Base-by-base conservation (phyloP, 2,797 vertebrate genomes). In the Platalea minor region DNA sequence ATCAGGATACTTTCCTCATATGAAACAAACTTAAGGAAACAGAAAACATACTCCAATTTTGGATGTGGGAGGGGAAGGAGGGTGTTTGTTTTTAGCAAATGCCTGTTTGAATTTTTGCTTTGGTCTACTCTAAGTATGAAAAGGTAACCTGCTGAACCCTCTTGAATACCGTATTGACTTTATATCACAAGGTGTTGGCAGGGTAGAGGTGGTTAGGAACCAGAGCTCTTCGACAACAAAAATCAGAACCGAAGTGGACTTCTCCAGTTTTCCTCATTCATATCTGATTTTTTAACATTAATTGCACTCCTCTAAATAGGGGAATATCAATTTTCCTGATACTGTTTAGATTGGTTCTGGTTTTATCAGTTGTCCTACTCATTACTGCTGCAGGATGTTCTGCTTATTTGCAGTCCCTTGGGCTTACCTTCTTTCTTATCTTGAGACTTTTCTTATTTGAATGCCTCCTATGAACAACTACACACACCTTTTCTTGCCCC, bases 1-100 rank as follows among this genome's bases (percentile, higher is more conserved):
- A 29, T 17, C 13, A 57, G 12, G 17, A 61, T 56, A 37, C 41
- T 45, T 77, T 57, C 33, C 20, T 29, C 4, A 20, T 29, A 48
- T 19, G 33, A 35, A 50, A 48, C 9, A 69, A 46, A 68, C 7
- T 19, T 57, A 57, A 80, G 11, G 25, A 57, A 80, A 75, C 69
- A 35, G 11, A 59, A 63, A 57, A 69, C 13, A 24, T 37, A 68
- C 17, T n/a, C 12, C n/a, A 8, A 0, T n/a, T 61, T 56, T 2
- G 1, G 28, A 25, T 3, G 15, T 20, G 13, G 25, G 20, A 61
- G 8, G 7, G 1, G 5, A 3, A n/a, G 5, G 21, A 33, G 5
- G 8, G 5, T 64, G 5, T 21, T 25, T 31, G 1, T 10, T 81
- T 80, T 72, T 45, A 24, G 6, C 13, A 64, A 72, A 67, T 23